phyloP scores from a whole-genome alignment of 2,113 vertebrate genomes.

The Rhineura floridana region DNA sequence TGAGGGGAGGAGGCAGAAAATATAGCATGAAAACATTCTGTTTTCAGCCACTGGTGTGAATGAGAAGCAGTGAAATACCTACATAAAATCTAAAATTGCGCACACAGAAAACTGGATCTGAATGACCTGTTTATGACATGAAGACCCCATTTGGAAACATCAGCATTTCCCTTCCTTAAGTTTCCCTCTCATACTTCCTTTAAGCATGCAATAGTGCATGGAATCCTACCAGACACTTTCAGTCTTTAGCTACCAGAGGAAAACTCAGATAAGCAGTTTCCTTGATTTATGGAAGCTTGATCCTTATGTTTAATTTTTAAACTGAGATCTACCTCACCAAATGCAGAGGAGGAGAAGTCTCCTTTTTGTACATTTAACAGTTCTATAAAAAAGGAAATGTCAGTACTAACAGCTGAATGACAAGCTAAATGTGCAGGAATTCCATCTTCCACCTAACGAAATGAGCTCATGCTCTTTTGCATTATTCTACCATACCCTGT shows the following conservation, averaged over 20 bases:
- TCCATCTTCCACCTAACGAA: background rate
- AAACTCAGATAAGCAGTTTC: background rate
- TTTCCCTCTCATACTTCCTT: background rate
- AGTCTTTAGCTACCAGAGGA: background rate
- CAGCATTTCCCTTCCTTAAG: background rate
- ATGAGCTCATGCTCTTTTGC: background rate
- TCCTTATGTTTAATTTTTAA: background rate
- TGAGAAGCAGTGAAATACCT: no score
- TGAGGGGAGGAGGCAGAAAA: no score
- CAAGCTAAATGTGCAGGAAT: background rate
- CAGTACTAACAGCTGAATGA: background rate
- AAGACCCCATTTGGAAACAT: no score
- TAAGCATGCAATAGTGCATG: background rate
- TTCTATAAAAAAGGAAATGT: background rate
- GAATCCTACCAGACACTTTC: background rate
- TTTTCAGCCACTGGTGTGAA: no score
- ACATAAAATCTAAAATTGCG: no score
- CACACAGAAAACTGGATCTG: no score
- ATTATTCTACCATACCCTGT: background rate
- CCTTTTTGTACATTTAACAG: background rate
- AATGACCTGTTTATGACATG: no score
- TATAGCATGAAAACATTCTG: no score
- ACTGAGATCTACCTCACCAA: background rate
- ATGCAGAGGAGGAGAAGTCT: background rate
- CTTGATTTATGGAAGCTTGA: background rate